Conservation (phyloP, 1,140 invertebrate genomes). For the Myzus persicae region DNA sequence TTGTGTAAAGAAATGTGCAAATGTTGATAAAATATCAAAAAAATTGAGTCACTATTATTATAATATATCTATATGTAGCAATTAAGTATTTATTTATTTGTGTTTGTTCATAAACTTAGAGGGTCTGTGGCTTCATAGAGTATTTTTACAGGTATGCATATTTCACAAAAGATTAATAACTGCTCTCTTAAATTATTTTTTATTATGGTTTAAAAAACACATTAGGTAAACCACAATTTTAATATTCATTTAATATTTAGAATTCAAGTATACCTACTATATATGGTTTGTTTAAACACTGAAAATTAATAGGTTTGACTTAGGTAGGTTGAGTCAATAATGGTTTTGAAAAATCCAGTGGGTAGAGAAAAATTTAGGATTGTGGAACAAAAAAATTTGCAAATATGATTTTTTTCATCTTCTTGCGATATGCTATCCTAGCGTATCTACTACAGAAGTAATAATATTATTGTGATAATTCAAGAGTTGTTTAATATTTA, state of each 20-base stretch:
- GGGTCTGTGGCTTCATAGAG: background rate
- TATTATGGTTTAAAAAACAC: too few species aligned
- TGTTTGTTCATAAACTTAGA: background rate
- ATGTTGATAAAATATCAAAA: background rate
- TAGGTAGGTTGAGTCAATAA: background rate
- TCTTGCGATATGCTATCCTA: background rate
- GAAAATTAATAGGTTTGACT: background rate
- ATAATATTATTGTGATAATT: background rate
- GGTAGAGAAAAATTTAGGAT: background rate
- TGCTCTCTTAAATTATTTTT: background rate
- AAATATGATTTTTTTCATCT: background rate
- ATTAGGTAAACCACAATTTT: background rate
- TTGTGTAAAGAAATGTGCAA: background rate
- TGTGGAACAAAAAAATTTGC: background rate
- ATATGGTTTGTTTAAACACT: too few species aligned
- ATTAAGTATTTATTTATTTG: background rate
- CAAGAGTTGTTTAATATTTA: background rate
- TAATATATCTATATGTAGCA: background rate
- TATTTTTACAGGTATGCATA: background rate
- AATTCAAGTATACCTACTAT: background rate
- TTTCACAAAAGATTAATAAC: background rate
- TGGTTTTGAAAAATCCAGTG: background rate
- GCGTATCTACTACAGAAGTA: background rate
- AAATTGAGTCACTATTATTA: background rate
- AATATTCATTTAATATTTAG: background rate